Conservation (phyloP, 2,888 invertebrate species). For the Phalera bucephala region DNA sequence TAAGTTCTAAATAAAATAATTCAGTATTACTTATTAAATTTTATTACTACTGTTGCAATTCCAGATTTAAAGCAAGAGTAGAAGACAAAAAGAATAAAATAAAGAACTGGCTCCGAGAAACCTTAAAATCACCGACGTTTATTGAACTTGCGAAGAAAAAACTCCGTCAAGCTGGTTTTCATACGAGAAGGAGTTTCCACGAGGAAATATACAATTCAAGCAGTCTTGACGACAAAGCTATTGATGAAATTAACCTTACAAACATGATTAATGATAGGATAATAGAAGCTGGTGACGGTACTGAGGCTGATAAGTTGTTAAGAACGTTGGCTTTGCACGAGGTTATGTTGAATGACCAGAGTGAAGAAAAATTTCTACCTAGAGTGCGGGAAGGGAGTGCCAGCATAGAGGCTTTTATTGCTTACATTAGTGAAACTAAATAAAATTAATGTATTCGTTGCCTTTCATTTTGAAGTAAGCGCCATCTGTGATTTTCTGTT, state of each 20-base stretch:
- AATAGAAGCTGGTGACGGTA: conserved; percentile 48
- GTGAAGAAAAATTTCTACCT: conserved; percentile 8
- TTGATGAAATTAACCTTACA: conserved; percentile 66
- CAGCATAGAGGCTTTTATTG: conserved; percentile 37
- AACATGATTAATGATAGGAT: conserved; percentile 67
- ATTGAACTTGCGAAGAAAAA: conserved; percentile 67
- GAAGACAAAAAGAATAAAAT: conserved; percentile 74
- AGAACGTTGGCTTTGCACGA: conserved; percentile 62
- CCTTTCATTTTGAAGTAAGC: neutral
- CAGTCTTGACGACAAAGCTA: conserved; percentile 49
- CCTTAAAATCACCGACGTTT: conserved; percentile 61
- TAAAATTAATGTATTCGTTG: conserved; percentile 14
- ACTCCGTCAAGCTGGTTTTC: conserved; percentile 55
- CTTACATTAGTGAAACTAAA: conserved; percentile 24
- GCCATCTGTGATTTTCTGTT: conserved; percentile 13
- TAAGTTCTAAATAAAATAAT: too few species aligned
- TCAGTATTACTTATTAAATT: too few species aligned
- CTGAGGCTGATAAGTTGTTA: conserved; percentile 58
- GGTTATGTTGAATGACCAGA: conserved; percentile 43
- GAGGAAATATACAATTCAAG: conserved; percentile 21
- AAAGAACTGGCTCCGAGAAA: conserved; percentile 68
- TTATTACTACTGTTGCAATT: too few species aligned
- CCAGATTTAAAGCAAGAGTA: conserved; percentile 67
- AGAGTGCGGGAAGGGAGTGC: conserved; percentile 13
- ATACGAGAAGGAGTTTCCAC: conserved; percentile 32